Conservation (phyloP, 2,113 vertebrate species). For the Ceratotherium simum region DNA sequence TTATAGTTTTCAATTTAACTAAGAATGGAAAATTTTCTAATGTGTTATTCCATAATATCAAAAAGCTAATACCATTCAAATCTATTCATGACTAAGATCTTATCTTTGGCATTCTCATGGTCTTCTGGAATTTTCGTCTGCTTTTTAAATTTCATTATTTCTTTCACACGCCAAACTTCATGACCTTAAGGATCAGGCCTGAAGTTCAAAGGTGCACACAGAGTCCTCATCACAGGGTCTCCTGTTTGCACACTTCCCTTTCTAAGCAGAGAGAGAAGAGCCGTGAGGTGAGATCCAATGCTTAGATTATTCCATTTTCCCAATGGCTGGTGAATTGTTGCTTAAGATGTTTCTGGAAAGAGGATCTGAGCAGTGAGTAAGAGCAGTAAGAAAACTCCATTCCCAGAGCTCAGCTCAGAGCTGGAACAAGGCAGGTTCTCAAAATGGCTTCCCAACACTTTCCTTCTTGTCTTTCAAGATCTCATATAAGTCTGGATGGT, state of each 20-base stretch:
- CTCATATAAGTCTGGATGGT: neutral
- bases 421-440: neutral
- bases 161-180: conserved; percentile 16
- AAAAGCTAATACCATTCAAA: neutral
- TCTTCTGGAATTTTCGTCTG: neutral
- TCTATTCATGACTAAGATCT: neutral
- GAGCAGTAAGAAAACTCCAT: neutral
- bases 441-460: neutral
- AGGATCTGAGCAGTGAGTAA: neutral
- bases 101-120: neutral
- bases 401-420: neutral
- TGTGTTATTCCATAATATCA: neutral
- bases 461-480: neutral
- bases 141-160: conserved; percentile 14
- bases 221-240: neutral
- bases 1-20: neutral
- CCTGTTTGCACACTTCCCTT: neutral
- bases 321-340: neutral
- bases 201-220: neutral
- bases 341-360: neutral
- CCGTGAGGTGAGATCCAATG: neutral
- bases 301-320: neutral
- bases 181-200: neutral
- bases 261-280: neutral
- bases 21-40: neutral